Evolutionary conservation across 2,888 invertebrate species (phyloP), one percentile per base, ranked within the genome.

Genomic region (Sinopyrophorus schimmeli): DNA sequence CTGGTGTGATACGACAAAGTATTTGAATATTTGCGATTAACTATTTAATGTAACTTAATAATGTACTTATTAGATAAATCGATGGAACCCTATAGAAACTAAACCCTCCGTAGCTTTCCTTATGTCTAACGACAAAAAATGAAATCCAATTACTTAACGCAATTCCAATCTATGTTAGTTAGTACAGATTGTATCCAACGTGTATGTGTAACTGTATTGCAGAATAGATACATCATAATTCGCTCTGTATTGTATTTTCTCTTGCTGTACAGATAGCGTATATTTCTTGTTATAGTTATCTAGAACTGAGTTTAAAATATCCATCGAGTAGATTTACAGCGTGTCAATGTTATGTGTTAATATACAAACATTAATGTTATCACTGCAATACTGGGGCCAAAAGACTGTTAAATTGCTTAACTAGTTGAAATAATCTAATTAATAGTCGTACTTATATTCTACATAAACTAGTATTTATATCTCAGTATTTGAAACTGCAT

Each of bases 1-100:
- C 50, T 50, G 44, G 44, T 50, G 50, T 50, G 50, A 50, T 50
- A 50, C 44, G 43, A 35, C 38, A 35, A 43, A 23, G 31, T 42
- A 42, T 34, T 43, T 35, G 35, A 43, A 17, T 35, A 35, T 23
- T 23, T 16, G 35, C 24, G 32, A 43, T 23, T 16, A 34, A 30
- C 31, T 41, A 31, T 41, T 40, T 41, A 41, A 41, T 41, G 27
- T 27, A 27, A 14, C 11, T 7, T 27, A 7, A 26, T 30, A 15
- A 15, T 15, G 30, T 11, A n/a, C 10, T 35, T 23, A 35, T 35
- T 35, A 35, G 35, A 21, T 24, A 24, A 32, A 23, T n/a, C 16
- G 14, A 24, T 37, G 16, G 21, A 34, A 21, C 20, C 24, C 26
- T 15, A 23, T 20, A 23, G 35, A 28, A 20, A 20, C 18, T 44